Base-by-base conservation (phyloP, 1,140 invertebrate genomes). In the Dermatophagoides farinae region DNA sequence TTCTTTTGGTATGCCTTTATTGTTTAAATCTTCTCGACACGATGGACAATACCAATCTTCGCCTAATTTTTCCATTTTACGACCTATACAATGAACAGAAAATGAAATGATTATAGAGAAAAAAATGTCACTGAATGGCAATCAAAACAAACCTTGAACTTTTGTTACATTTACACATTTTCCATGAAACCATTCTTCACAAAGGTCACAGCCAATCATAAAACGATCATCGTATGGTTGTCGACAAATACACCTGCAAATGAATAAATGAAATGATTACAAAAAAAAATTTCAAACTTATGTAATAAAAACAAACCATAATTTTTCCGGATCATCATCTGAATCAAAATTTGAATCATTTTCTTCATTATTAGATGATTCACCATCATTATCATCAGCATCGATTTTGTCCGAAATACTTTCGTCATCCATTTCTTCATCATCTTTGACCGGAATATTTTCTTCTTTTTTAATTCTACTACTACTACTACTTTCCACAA, bases 181-280 rank as follows among this genome's bases (percentile, higher is more conserved):
- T 9, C 91, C 91, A 72, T 97, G 92, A 69, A 88, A 97, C 91
- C 91, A 97, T 67, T 95, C 88, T 70, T 92, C 85, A 72, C 91
- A 97, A 1, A 79, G 78, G 72, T 97, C 92, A 71, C 92, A 97
- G 70, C 88, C 90, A 68, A 97, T 96, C 92, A 97, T 97, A 71
- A 96, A 96, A 38, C 88, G 78, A 73, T 93, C 91, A 67, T 91
- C 89, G 70, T 96, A 88, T 0, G 90, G 91, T 68, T 89, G 85
- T 67, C 84, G 82, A 70, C 91, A 97, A 67, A 95, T 86, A 71
- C 91, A 97, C 46, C 58, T 60, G 40, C 4, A 47, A 8, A 37
- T 14, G n/a, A 38, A 50, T n/a, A 59, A 41, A 25, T n/a, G n/a
- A n/a, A n/a, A n/a, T n/a, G n/a, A 12, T 22, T 46, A 50, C 1